A percentile compares a stretch with the other conserved stretches of the same genome.
These are phyloP conservation scores for Perodicticus potto DNA, from an alignment of 2,797 vertebrate genomes.

Conservation along the genomic window DNA sequence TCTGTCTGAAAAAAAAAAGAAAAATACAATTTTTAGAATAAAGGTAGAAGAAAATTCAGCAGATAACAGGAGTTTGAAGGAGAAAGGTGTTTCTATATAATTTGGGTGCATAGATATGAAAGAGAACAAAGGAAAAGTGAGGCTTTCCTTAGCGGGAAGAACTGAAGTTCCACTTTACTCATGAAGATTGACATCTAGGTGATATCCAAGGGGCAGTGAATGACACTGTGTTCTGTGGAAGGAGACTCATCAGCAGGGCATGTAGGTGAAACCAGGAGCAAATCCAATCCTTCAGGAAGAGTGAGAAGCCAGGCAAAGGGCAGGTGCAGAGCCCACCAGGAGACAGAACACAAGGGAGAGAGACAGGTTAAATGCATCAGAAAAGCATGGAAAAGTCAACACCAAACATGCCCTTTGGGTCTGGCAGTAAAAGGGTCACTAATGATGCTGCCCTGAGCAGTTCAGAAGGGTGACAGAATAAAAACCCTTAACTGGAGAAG, in stretches of 20 bases:
- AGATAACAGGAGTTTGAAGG: not conserved
- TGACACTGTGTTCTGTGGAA: not conserved
- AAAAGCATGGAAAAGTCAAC: not conserved
- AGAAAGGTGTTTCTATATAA: not conserved
- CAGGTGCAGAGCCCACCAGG: not conserved
- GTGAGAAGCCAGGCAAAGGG: not conserved
- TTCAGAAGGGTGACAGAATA: not conserved
- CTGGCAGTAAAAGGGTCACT: not conserved
- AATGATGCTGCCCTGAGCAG: not conserved
- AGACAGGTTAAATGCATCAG: not conserved
- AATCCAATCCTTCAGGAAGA: not conserved
- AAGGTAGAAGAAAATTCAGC: not conserved
- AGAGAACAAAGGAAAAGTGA: not conserved
- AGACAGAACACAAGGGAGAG: not conserved
- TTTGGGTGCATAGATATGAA: not conserved
- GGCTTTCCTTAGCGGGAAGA: not conserved
- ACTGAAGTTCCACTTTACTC: not conserved
- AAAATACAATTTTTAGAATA: constrained; percentile 7
- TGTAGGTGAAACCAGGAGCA: not conserved
- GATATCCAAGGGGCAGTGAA: not conserved
- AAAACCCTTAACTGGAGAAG: not conserved
- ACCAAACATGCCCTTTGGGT: not conserved
- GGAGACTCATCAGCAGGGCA: not conserved
- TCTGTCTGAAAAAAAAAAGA: not conserved
- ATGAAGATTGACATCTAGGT: not conserved